Base-by-base conservation (phyloP, 2,113 vertebrate species). In the Diphyllodes magnificus region DNA sequence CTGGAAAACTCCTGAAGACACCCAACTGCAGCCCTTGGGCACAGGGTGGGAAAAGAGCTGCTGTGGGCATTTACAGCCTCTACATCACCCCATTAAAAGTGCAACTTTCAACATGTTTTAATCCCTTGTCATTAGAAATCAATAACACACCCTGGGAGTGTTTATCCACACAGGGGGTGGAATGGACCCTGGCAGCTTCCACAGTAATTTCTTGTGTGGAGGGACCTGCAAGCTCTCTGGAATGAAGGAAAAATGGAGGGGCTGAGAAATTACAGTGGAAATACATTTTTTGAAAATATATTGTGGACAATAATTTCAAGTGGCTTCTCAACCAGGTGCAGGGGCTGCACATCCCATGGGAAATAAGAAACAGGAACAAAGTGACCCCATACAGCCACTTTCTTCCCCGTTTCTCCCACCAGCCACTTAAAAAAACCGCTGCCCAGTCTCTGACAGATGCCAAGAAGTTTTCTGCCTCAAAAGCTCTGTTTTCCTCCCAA, bases 321-420 rank as follows among this genome's bases (percentile, higher is more conserved):
- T 0, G 0, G 8, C 3, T 88, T 42, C 77, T 66, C 6, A 1
- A 0, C 0, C 0, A 84, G 17, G 28, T 13, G 31, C 17, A 15
- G n/a, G 45, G 25, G 28, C n/a, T 56, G 23, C 40, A 11, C 3
- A 1, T 57, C 17, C 31, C 13, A 2, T 27, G 23, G 17, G 65
- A 49, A 59, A 51, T 3, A 11, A 21, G 4, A 4, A 11, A 17
- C 0, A 7, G 72, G 73, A 56, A 31, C 15, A 6, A 44, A 60
- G 21, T 4, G 24, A 50, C 18, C 27, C 49, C 31, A 0, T 2
- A 2, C 8, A 13, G 28, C 4, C 8, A 2, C 13, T 71, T 84
- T 42, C 31, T 21, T 37, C 28, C 35, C n/a, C 6, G 1, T 63
- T 86, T 35, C 10, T 39, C 24, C 14, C 45, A 13, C 5, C 45